These are phyloP conservation scores for Ptychadena robeensis DNA, from an alignment of 2,797 vertebrate genomes.

Conservation along the genomic window DNA sequence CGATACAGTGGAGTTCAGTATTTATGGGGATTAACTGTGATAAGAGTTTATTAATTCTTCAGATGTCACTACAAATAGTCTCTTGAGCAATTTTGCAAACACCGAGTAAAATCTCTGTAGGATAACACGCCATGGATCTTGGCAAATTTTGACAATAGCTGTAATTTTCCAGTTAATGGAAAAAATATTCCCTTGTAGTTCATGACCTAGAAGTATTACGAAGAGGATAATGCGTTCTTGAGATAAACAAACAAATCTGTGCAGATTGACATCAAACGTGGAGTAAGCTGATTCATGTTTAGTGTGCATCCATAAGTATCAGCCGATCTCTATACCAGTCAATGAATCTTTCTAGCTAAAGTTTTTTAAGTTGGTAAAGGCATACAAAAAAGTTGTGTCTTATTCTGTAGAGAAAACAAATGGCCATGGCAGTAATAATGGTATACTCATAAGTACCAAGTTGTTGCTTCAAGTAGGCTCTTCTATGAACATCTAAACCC, in stretches of 20 bases:
- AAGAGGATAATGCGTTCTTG: not conserved
- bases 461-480: no score
- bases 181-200: not conserved
- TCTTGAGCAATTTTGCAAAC: slow-evolving; percentile 39
- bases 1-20: slow-evolving; percentile 50
- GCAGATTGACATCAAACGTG: not conserved
- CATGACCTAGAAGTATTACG: not conserved
- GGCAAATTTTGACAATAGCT: slow-evolving; percentile 17
- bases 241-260: not conserved
- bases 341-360: not conserved
- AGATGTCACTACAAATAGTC: slow-evolving; percentile 45
- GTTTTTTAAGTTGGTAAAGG: not conserved
- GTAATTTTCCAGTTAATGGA: slow-evolving; percentile 11
- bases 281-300: not conserved
- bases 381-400: not conserved
- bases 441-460: no score
- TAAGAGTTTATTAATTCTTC: slow-evolving; percentile 56
- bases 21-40: slow-evolving; percentile 57
- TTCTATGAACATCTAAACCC: no score
- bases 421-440: no score
- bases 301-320: not conserved
- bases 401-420: no score
- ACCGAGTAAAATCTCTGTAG: slow-evolving; percentile 13
- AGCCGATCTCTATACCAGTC: not conserved
- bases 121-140: slow-evolving; percentile 20